Evolutionary conservation across 2,113 vertebrate species (phyloP).

Genomic region (Tenrec ecaudatus): DNA sequence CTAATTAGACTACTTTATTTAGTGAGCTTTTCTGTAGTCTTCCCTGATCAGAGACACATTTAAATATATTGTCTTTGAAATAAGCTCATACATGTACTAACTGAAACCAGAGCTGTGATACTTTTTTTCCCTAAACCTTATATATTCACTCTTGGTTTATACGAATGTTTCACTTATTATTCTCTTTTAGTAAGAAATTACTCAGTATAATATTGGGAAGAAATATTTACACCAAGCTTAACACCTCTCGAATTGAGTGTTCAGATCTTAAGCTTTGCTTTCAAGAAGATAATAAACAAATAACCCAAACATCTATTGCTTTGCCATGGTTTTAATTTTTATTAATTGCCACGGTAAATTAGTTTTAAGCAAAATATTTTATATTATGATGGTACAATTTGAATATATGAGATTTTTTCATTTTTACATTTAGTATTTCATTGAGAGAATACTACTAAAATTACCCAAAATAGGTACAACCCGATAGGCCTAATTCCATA

Average conservation of each 20-base stretch:
- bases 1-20: too few species aligned
- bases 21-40: too few species aligned
- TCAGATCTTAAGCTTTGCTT: background rate
- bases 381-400: background rate
- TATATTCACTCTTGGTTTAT: background rate
- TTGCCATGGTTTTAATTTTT: too few species aligned
- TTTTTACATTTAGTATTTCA: background rate
- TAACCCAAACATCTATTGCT: too few species aligned
- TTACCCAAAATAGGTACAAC: background rate
- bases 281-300: background rate
- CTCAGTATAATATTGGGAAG: background rate
- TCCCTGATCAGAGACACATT: too few species aligned
- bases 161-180: background rate
- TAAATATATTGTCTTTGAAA: too few species aligned
- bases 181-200: background rate
- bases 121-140: background rate
- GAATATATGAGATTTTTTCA: background rate
- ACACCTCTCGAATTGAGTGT: background rate
- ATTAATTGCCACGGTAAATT: background rate
- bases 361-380: background rate
- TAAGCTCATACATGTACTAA: too few species aligned
- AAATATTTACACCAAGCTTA: background rate
- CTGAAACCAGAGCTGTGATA: too few species aligned
- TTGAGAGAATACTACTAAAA: background rate
- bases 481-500: background rate